These are phyloP conservation scores for Eolophus roseicapilla DNA, from an alignment of 2,113 vertebrate genomes.

Conservation along the genomic window DNA sequence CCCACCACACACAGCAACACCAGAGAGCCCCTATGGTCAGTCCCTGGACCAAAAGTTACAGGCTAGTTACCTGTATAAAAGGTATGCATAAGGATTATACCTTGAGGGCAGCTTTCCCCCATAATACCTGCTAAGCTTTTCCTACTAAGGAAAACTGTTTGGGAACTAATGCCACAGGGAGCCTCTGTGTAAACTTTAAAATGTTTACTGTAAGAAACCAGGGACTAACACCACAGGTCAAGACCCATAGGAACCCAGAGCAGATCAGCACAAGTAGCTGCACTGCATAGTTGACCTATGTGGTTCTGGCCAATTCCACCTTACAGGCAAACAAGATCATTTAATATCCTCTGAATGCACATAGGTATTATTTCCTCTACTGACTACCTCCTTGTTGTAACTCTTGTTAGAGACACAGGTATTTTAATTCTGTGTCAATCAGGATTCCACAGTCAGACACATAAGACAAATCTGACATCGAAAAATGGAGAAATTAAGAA, in stretches of 20 bases:
- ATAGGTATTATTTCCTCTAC: background rate
- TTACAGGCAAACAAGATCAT: background rate
- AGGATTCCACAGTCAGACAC: background rate
- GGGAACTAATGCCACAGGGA: background rate
- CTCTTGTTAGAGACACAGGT: background rate
- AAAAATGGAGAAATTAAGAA: background rate
- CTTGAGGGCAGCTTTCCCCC: background rate
- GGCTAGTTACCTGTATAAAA: fast-evolving
- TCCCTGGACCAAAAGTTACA: background rate
- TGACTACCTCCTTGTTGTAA: background rate
- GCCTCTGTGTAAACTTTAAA: background rate
- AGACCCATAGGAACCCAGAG: background rate
- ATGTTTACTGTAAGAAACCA: background rate
- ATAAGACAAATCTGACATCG: background rate
- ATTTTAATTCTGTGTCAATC: background rate
- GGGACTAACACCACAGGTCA: background rate
- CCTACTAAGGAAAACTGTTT: background rate
- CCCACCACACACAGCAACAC: background rate
- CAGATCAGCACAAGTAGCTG: background rate
- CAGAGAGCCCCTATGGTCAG: fast-evolving
- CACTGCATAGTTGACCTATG: background rate
- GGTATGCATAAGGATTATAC: background rate
- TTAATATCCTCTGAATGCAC: background rate
- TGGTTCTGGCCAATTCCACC: background rate
- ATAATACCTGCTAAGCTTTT: background rate